Base-by-base conservation (phyloP, 2,797 vertebrate species). In the Mormyrus hasselquistii region DNA sequence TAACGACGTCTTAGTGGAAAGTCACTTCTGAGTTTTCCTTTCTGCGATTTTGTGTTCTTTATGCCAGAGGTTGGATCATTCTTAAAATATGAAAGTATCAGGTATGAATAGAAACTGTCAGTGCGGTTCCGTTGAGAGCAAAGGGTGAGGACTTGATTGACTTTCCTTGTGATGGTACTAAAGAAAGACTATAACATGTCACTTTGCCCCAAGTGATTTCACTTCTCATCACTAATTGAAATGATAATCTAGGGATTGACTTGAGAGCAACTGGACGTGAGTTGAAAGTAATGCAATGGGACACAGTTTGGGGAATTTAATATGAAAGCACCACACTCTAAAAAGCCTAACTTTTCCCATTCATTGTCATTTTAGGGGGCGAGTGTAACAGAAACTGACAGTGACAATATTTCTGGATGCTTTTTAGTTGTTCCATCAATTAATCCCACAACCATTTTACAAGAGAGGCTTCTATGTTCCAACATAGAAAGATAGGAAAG, bases 51-150 rank as follows among this genome's bases (percentile, higher is more conserved):
- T 16, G 52, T 38, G 8, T 82, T 57, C 44, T 49, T 50, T 38
- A 38, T 16, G 79, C 6, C 29, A 34, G 85, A 69, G 84, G 52
- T n/a, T 29, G 34, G 22, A 22, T 53, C 47, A 3, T 50, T 82
- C 50, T 53, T 86, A 47, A 79, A 89, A 90, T 85, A 89, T 88
- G 88, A 52, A 90, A 90, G 22, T 34, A 82, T 19, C 38, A 25
- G 57, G n/a, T 16, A 19, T 41, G 86, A 57, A 59, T 57, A n/a
- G 38, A 41, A 69, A 22, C 38, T 44, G 25, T 65, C 86, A 57
- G 34, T 57, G 25, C 52, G 7, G 6, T 7, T 34, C 86, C 19
- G 9, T 41, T 49, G 57, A n/a, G 41, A 65, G 29, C 2, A 9
- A 9, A 65, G 44, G 16, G 86, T 10, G 8, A 38, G 59, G 86